These are phyloP conservation scores for Symphodus melops DNA, from an alignment of 2,113 vertebrate genomes.

Conservation along the genomic window DNA sequence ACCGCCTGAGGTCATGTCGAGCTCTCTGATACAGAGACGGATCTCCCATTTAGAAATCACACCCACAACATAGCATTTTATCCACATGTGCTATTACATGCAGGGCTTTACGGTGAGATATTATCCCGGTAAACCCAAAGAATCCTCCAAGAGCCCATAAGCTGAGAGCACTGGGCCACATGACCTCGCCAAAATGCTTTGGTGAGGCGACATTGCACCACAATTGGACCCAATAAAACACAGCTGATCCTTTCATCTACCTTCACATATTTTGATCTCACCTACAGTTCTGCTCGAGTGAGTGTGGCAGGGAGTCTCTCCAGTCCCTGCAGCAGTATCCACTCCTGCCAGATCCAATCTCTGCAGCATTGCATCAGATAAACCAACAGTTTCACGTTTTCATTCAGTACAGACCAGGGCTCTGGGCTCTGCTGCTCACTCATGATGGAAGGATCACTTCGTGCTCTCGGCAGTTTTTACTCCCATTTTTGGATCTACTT, in stretches of 20 bases:
- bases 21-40: neutral
- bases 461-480: slow-evolving; percentile 12
- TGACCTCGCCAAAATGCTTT: slow-evolving; percentile 49
- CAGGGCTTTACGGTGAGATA: slow-evolving; percentile 25
- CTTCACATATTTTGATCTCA: slow-evolving; percentile 57
- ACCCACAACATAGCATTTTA: neutral
- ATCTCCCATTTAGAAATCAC: slow-evolving; percentile 14
- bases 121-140: slow-evolving; percentile 28
- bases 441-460: slow-evolving; percentile 8
- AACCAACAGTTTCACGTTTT: slow-evolving; percentile 4
- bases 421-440: neutral
- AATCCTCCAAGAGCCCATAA: slow-evolving; percentile 48
- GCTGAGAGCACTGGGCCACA: slow-evolving; percentile 20
- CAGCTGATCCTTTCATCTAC: slow-evolving; percentile 62
- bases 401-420: neutral
- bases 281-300: slow-evolving; percentile 47
- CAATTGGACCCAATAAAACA: slow-evolving; percentile 11
- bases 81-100: neutral
- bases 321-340: slow-evolving; percentile 20
- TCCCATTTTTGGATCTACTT: neutral
- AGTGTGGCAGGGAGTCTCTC: slow-evolving; percentile 24
- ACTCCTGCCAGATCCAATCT: slow-evolving; percentile 33
- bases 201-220: slow-evolving; percentile 11
- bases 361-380: slow-evolving; percentile 18
- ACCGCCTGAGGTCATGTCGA: neutral